Conservation (phyloP, 2,113 vertebrate genomes). For the Carassius carassius region DNA sequence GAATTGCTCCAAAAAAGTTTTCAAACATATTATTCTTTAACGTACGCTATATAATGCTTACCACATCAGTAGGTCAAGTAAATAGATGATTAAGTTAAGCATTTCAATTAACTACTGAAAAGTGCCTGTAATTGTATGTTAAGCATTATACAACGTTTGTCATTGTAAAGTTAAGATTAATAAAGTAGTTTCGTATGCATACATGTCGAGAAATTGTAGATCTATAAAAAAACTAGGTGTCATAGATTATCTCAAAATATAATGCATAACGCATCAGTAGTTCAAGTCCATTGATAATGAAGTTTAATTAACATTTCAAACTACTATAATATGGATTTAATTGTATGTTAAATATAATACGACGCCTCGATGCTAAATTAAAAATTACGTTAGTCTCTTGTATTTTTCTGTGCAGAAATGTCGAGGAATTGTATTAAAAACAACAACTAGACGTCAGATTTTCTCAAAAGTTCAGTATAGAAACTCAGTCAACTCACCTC, state of each 20-base stretch:
- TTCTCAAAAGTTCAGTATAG: background rate
- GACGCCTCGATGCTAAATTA: too few relatives aligned
- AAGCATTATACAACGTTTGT: background rate
- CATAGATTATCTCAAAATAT: too few relatives aligned
- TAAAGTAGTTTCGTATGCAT: too few relatives aligned
- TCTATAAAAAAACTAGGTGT: too few relatives aligned
- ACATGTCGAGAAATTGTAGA: too few relatives aligned
- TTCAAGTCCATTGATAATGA: too few relatives aligned
- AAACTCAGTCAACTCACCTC: slow-evolving; percentile 78
- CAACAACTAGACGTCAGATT: background rate
- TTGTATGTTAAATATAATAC: too few relatives aligned
- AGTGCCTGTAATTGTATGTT: background rate
- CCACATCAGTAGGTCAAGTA: background rate
- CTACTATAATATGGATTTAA: background rate
- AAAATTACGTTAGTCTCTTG: too few relatives aligned
- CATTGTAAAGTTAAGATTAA: background rate
- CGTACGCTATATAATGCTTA: background rate
- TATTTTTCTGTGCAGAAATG: background rate
- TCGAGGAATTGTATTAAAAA: background rate
- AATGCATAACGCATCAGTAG: too few relatives aligned
- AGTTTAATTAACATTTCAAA: too few relatives aligned
- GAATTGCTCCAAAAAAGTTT: background rate
- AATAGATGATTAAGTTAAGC: background rate
- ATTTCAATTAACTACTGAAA: background rate
- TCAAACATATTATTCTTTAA: background rate